phyloP scores from a whole-genome alignment of 2,888 invertebrate genomes.

The Gymnoscelis rufifasciata region DNA sequence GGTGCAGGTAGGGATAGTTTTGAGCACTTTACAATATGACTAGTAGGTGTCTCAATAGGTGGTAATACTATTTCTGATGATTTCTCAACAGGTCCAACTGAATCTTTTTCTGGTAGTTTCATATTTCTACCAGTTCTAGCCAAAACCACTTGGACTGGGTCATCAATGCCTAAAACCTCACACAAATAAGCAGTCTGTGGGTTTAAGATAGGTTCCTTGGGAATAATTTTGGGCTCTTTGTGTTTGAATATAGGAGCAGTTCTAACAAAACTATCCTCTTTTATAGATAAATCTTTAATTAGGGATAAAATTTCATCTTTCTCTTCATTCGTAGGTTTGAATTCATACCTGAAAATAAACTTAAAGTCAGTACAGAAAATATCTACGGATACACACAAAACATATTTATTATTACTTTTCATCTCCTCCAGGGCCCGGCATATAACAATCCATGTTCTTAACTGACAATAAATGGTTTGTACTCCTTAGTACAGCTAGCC shows the following conservation, averaged over 20 bases:
- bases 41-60: conserved; percentile 40
- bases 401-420: conserved; percentile 77
- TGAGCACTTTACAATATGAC: conserved; percentile 37
- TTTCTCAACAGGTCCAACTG: background rate
- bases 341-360: conserved; percentile 80
- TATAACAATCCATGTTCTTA: conserved; percentile 83
- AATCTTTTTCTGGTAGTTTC: conserved; percentile 34
- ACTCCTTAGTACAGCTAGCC: conserved; percentile 91
- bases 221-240: conserved; percentile 49
- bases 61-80: conserved; percentile 12
- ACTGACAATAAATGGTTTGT: conserved; percentile 94
- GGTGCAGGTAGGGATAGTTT: conserved; percentile 64
- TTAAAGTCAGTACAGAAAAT: no score
- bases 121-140: conserved; percentile 68
- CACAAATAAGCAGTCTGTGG: conserved; percentile 85
- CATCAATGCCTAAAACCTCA: conserved; percentile 85
- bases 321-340: conserved; percentile 87
- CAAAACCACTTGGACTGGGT: conserved; percentile 85
- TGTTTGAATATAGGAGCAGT: conserved; percentile 83
- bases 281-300: conserved; percentile 83
- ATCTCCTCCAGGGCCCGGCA: conserved; percentile 88
- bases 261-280: conserved; percentile 86
- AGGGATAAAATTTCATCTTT: conserved; percentile 80
- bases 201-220: conserved; percentile 79
- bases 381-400: no score